Percentiles rank a stretch among this genome's conserved stretches.
Conservation (phyloP, 2,888 invertebrate genomes). For the Sylvicola fuscatus region DNA sequence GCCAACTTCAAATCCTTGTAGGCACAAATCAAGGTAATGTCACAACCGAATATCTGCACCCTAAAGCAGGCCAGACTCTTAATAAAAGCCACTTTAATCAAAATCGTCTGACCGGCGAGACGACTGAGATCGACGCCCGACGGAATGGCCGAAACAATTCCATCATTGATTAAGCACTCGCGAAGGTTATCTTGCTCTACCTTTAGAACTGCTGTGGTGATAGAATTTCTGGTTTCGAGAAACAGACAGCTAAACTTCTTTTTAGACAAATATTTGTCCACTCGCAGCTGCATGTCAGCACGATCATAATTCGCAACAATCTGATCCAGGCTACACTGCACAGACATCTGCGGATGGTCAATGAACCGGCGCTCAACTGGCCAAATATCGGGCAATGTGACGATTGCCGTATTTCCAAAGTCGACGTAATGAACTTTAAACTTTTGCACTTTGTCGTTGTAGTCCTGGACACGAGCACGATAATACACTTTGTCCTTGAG, state of each 20-base stretch:
- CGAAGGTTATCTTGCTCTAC: not conserved
- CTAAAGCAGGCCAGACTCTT: constrained; percentile 21
- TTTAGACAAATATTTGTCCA: constrained; percentile 17
- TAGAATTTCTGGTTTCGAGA: not conserved
- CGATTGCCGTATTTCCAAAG: constrained; percentile 49
- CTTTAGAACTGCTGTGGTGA: not conserved
- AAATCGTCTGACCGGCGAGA: constrained; percentile 20
- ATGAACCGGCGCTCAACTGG: constrained; percentile 43
- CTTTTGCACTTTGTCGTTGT: constrained; percentile 31
- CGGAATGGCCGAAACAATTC: not conserved
- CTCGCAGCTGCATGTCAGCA: constrained; percentile 19
- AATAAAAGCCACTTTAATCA: constrained; percentile 17
- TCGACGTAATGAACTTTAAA: constrained; percentile 53
- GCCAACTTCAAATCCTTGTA: constrained; percentile 21
- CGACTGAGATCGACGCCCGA: constrained; percentile 14
- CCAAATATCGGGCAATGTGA: constrained; percentile 43
- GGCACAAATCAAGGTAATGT: constrained; percentile 19
- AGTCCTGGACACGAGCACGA: constrained; percentile 40
- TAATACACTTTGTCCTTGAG: constrained; percentile 50
- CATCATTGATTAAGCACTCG: constrained; percentile 1
- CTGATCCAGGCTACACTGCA: constrained; percentile 41
- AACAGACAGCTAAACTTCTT: not conserved
- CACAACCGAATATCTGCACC: constrained; percentile 19
- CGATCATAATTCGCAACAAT: constrained; percentile 33
- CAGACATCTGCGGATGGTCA: constrained; percentile 45